These are phyloP conservation scores for Rhinopomastus cyanomelas DNA, from an alignment of 2,113 vertebrate species.

Conservation along the genomic window DNA sequence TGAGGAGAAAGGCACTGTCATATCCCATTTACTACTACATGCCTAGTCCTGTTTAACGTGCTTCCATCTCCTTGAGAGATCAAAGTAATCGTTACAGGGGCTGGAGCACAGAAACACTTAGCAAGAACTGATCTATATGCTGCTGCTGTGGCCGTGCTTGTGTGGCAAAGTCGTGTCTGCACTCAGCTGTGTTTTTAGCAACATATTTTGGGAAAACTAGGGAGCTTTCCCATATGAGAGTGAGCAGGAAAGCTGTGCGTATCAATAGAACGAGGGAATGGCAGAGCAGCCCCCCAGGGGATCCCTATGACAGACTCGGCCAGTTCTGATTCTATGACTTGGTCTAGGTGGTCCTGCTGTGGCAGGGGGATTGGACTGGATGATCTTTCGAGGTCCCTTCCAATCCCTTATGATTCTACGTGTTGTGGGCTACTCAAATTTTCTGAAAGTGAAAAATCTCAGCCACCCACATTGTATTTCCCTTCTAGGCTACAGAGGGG, in stretches of 20 bases:
- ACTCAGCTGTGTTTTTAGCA: not conserved
- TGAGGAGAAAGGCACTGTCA: not conserved
- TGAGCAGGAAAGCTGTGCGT: not conserved
- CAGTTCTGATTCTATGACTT: no score
- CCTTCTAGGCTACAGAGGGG: not conserved
- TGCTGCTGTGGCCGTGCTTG: not conserved
- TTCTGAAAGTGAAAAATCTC: not conserved
- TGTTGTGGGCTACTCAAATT: not conserved
- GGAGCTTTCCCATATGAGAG: not conserved
- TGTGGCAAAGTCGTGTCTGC: not conserved
- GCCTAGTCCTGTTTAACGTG: not conserved
- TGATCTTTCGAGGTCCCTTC: no score
- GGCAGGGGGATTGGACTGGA: no score
- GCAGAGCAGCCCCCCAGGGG: not conserved
- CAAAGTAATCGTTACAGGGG: not conserved
- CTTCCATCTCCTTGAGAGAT: not conserved
- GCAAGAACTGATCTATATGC: not conserved
- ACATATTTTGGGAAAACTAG: not conserved
- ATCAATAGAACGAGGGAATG: accelerated
- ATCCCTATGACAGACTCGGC: not conserved
- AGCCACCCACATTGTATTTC: not conserved
- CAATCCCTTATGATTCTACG: no score
- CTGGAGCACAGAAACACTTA: not conserved
- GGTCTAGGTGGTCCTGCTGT: no score
- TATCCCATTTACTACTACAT: not conserved